Conservation (phyloP, 1,140 invertebrate species). For the Drosophila mojavensis region DNA sequence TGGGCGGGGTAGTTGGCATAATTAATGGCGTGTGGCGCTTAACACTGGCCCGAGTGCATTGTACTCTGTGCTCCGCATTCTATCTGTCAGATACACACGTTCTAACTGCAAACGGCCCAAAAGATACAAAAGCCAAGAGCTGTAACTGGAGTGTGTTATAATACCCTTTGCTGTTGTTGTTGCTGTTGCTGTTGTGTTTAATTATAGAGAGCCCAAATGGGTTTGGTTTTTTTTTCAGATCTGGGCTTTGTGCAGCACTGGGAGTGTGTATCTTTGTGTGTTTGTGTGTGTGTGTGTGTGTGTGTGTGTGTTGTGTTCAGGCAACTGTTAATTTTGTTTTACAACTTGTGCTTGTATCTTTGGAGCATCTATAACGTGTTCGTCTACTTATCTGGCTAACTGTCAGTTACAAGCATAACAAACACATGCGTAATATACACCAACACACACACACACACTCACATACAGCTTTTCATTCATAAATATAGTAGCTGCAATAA, state of each 20-base stretch:
- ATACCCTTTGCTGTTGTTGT: slow-evolving; percentile 32
- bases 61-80: slow-evolving; percentile 55
- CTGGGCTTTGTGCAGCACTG: neutral
- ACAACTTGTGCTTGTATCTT: slow-evolving; percentile 68
- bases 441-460: slow-evolving; percentile 24
- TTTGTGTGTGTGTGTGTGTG: slow-evolving; percentile 54
- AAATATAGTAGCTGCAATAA: slow-evolving; percentile 24
- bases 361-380: slow-evolving; percentile 66
- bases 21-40: slow-evolving; percentile 80
- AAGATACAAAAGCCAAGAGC: slow-evolving; percentile 15
- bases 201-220: slow-evolving; percentile 67
- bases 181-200: slow-evolving; percentile 48
- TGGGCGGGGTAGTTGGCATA: slow-evolving; percentile 45
- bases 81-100: slow-evolving; percentile 33
- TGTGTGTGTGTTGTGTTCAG: slow-evolving; percentile 49
- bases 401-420: slow-evolving; percentile 56
- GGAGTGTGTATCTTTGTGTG: neutral
- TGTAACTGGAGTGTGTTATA: slow-evolving; percentile 5
- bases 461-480: slow-evolving; percentile 55
- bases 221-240: slow-evolving; percentile 22
- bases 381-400: slow-evolving; percentile 53
- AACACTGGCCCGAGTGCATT: slow-evolving; percentile 63
- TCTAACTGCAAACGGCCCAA: slow-evolving; percentile 65
- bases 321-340: slow-evolving; percentile 81
- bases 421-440: slow-evolving; percentile 22